Base-by-base conservation (phyloP, 2,797 vertebrate species). In the Phrynocephalus forsythii region DNA sequence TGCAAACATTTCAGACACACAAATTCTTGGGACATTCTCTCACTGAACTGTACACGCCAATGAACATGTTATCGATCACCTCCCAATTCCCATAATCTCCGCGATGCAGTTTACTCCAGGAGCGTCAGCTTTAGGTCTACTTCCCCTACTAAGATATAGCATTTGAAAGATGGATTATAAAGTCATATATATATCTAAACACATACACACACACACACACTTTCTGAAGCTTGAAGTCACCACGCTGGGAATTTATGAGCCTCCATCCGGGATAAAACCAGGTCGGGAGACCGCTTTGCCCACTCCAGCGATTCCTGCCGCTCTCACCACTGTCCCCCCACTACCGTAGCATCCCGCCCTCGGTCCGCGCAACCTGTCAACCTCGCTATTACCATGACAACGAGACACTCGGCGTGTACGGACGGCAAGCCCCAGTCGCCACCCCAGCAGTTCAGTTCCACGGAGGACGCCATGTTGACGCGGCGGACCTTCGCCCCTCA, bases 371-470 rank as follows among this genome's bases (percentile, higher is more conserved):
- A 38, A 44, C 73, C 82, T 2, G 20, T 85, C 90, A 24, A 30
- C 44, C 88, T 48, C 13, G 33, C 85, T 33, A 80, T 98, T 98
- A 99, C 99, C 98, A 99, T 96, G 63, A 99, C 98, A 86, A 98
- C 96, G 33, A 99, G 96, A 28, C 97, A 98, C 91, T 99, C 98
- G 76, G 97, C 97, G 95, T 99, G 98, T 28, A 99, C 96, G 15
- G 99, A 99, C 2, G 98, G 99, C 87, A 99, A 95, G 79, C 98
- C 98, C 99, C 99, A 99, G 80, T 96, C 99, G 82, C 97, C 98
- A 88, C 98, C 98, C 99, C 98, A 99, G 95, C 98, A 99, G 87
- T 97, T 96, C 93, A 99, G 97, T 95, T 99, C 98, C 97, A 99
- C 98, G 97, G 98, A 95, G 91, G 97, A 96, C 95, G 98, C 98